Percentiles rank a stretch among this genome's conserved stretches.
phyloP scores from a whole-genome alignment of 2,888 invertebrate species.

The Sialis fuliginosa region DNA sequence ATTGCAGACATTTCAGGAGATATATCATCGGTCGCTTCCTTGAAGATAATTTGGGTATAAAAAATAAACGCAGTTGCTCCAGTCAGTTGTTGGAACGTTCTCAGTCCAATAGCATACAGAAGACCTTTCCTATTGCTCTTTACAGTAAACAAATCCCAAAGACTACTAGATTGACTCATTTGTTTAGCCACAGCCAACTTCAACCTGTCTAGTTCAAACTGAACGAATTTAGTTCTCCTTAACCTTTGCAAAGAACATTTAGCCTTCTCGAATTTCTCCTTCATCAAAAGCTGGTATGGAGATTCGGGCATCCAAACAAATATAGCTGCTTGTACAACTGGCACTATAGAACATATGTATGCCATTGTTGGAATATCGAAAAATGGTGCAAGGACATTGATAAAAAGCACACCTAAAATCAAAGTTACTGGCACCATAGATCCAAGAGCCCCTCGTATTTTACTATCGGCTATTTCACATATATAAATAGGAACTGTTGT shows the following conservation, averaged over 20 bases:
- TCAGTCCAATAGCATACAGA: constrained; percentile 1
- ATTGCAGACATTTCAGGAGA: constrained; percentile 17
- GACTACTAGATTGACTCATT: constrained; percentile 1
- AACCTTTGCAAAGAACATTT: constrained; percentile 2
- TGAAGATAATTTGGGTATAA: constrained; percentile 11
- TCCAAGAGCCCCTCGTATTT: constrained; percentile 10
- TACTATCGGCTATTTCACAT: constrained; percentile 11
- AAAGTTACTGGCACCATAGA: constrained; percentile 9
- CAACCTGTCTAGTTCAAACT: constrained; percentile 2
- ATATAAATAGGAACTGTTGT: constrained; percentile 11
- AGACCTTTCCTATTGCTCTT: constrained; percentile 5
- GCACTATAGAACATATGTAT: constrained; percentile 8
- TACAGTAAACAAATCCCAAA: constrained; percentile 4
- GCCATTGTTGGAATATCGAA: constrained; percentile 7
- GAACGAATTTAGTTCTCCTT: constrained; percentile 14
- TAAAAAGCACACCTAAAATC: constrained; percentile 4
- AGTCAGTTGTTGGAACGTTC: constrained; percentile 4
- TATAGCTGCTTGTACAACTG: constrained; percentile 8
- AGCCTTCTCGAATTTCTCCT: not conserved
- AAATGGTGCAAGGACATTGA: constrained; percentile 10
- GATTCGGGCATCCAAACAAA: constrained; percentile 11
- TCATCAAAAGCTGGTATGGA: constrained; percentile 10
- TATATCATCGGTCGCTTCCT: constrained; percentile 10
- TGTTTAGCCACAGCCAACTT: constrained; percentile 4
- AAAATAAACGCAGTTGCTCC: constrained; percentile 2